phyloP scores from a whole-genome alignment of 2,113 vertebrate genomes.

The Platichthys stellatus region DNA sequence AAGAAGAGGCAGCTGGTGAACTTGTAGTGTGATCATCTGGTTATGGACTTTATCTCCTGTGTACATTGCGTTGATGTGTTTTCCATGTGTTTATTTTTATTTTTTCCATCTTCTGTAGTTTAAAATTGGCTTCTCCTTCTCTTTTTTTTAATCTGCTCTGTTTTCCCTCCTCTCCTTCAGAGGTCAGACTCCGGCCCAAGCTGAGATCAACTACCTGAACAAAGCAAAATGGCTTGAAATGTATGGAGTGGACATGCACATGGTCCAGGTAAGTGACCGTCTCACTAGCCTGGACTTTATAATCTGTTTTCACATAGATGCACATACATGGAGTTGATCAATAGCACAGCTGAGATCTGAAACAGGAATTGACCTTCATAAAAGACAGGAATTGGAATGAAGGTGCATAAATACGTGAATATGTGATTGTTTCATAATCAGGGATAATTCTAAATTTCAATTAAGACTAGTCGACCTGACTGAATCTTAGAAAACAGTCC shows the following conservation, averaged over 20 bases:
- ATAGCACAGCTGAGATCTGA: neutral
- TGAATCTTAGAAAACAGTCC: no score
- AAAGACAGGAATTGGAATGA: neutral
- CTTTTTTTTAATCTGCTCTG: neutral
- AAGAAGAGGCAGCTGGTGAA: no score
- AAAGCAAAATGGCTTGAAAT: constrained; percentile 99
- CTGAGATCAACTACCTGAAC: constrained; percentile 98
- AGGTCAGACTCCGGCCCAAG: constrained; percentile 94
- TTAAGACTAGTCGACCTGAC: no score
- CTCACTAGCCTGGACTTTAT: neutral
- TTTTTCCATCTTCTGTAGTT: neutral
- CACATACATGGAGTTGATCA: neutral
- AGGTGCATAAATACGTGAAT: no score
- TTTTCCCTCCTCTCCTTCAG: constrained; percentile 71
- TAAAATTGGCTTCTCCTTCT: neutral
- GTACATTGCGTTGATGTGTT: neutral
- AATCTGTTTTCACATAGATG: neutral
- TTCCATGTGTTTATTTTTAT: neutral
- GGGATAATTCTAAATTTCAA: no score
- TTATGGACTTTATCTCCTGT: no score
- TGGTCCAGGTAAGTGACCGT: constrained; percentile 89
- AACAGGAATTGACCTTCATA: constrained; percentile 6
- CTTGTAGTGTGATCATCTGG: no score
- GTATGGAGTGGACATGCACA: constrained; percentile 99
- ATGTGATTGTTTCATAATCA: no score